Base-by-base conservation (phyloP, 2,113 vertebrate genomes). In the Zosterops borbonicus region DNA sequence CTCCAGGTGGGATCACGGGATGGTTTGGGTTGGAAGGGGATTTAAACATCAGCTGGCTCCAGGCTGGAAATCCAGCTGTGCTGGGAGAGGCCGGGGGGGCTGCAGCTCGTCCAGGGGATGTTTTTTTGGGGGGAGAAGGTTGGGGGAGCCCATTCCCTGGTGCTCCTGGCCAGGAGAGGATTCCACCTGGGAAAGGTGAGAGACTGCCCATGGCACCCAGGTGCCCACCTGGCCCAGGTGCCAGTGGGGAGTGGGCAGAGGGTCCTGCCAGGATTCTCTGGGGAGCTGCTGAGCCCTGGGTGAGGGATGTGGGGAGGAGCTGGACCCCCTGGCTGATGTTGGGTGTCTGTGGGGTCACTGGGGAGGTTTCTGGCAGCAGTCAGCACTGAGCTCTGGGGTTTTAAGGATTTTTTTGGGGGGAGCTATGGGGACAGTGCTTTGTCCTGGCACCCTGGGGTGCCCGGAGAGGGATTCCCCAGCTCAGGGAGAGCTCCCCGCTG, bases 71-170 rank as follows among this genome's bases (percentile, higher is more conserved):
- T 5, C 12, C 55, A 20, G 82, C 29, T 53, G 12, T 27, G 4
- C 46, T 1, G 2, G 55, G n/a, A 23, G 20, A 46, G 52, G 52
- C 49, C 0, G 1, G n/a, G 65, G 5, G 0, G 24, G 67, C 39
- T 10, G 49, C 58, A 20, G 15, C 1, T 2, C 0, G 1, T 14
- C 4, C 0, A 0, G 80, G 76, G 0, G 27, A 33, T 42, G 89
- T n/a, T 16, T 47, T 81, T 21, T 29, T 0, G 25, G 21, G 65
- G 46, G 22, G 2, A 1, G 37, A 0, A 8, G 37, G 22, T 3
- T 47, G 46, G 49, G 50, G 5, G 25, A 82, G 37, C 44, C n/a
- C 13, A 22, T 47, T 87, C 24, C 12, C n/a, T 1, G 23, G 47
- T 37, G 6, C 23, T 39, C 46, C 65, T 6, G 22, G 46, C 60